Base-by-base conservation (phyloP, 2,888 invertebrate genomes). In the Polyploca ridens region DNA sequence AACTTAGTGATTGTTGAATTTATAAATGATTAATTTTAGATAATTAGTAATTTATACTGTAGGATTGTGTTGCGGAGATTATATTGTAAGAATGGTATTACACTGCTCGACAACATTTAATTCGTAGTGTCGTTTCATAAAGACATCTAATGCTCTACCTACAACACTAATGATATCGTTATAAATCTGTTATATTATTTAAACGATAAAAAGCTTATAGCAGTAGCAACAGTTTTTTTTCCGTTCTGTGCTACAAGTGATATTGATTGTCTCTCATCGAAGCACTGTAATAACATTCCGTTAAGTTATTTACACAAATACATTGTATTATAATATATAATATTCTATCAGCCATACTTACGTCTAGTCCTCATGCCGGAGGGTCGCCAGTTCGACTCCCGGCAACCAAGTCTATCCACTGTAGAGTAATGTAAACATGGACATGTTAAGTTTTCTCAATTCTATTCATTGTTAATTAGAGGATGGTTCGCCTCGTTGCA, bases 401-500 rank as follows among this genome's bases (percentile, higher is more conserved):
- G 69, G 78, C 77, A 72, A 75, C 73, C 76, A 68, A 69, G 62
- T 70, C 68, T 70, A 64, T 63, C 10, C 71, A 67, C 63, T 71
- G 70, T 65, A 64, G 62, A 68, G 66, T 64, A 68, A 60, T 68
- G 63, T 73, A 64, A 74, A 74, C 77, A 72, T 66, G 74, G 69
- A 78, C 70, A 71, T 72, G 89, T 90, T 91, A 90, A 90, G 90
- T 91, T 91, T 88, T 79, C 76, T 85, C 85, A 83, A 88, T 87
- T 91, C 77, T 90, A 89, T 86, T 76, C 66, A 82, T 83, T 84
- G 90, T 89, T 88, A 82, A 64, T 71, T 69, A 74, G 49, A 49
- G n/a, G 70, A 59, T 58, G 63, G 57, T 62, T 63, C 66, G 67
- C 64, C 63, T 60, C 62, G 60, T 64, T 58, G 69, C 71, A 69